A percentile compares a stretch with the other conserved stretches of the same genome.
These are phyloP conservation scores for Neolamprologus fasciatus DNA, from an alignment of 2,113 vertebrate species.

Conservation along the genomic window DNA sequence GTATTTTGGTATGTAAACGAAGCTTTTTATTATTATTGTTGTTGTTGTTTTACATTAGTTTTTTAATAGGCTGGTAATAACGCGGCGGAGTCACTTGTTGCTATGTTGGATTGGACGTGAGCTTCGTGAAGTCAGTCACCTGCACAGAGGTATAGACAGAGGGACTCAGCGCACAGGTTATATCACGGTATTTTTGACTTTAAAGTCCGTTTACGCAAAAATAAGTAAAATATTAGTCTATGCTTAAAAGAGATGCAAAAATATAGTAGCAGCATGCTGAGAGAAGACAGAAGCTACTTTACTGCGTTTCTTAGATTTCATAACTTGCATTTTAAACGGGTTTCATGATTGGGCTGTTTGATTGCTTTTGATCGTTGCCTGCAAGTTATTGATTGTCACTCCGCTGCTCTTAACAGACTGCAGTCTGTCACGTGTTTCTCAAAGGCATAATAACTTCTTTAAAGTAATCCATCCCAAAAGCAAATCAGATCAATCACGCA, in stretches of 20 bases:
- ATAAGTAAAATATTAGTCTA: not conserved
- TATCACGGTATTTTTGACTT: not conserved
- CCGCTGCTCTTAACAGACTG: not conserved
- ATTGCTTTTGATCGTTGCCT: not conserved
- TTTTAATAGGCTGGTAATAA: not conserved
- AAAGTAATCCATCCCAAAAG: not conserved
- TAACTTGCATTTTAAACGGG: not conserved
- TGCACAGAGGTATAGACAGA: not conserved
- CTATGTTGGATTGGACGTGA: not conserved
- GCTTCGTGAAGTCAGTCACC: not conserved
- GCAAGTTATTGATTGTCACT: not conserved
- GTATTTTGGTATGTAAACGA: conserved; percentile 53
- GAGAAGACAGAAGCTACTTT: not conserved
- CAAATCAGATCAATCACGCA: not conserved
- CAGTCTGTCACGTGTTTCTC: not conserved
- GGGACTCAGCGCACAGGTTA: not conserved
- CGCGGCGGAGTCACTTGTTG: conserved; percentile 52
- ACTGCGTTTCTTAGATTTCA: not conserved
- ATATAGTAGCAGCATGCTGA: not conserved
- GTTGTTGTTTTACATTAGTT: not conserved
- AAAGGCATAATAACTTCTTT: not conserved
- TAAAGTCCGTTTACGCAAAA: not conserved
- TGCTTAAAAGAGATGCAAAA: not conserved
- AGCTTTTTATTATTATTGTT: not conserved
- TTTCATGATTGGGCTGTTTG: not conserved